Evolutionary conservation across 2,888 invertebrate genomes (phyloP).

Genomic region (Drosophila austrosaltans): DNA sequence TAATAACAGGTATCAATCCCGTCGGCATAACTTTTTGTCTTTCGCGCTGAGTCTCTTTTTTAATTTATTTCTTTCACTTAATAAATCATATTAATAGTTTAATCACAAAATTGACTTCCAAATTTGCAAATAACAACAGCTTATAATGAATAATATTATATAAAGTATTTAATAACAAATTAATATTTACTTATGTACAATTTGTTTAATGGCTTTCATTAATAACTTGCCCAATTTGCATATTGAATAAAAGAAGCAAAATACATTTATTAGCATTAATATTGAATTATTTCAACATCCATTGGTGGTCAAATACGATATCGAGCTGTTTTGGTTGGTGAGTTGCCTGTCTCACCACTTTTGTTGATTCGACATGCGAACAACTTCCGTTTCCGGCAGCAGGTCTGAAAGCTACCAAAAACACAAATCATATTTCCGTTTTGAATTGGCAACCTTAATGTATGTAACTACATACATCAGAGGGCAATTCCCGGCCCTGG

Average conservation of each 20-base stretch:
- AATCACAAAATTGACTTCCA: not conserved
- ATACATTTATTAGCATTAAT: constrained; percentile 3
- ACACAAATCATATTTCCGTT: constrained; percentile 66
- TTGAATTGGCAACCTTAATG: constrained; percentile 42
- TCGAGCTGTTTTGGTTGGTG: not conserved
- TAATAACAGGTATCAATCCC: no score
- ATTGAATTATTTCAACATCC: not conserved
- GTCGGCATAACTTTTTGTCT: no score
- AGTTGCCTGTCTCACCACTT: not conserved
- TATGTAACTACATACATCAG: constrained; percentile 5
- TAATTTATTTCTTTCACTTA: not conserved
- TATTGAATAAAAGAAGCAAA: constrained; percentile 1
- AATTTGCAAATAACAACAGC: not conserved
- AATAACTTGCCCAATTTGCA: constrained; percentile 2
- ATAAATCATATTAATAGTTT: not conserved
- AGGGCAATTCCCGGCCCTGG: constrained; percentile 24
- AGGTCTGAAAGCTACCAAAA: constrained; percentile 34
- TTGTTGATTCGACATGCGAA: constrained; percentile 44
- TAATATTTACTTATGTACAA: constrained; percentile 1
- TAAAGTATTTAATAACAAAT: not conserved
- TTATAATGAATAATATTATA: not conserved
- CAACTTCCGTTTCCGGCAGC: constrained; percentile 58
- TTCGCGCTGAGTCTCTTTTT: no score
- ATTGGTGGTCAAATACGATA: not conserved
- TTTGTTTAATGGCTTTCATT: not conserved